Percentiles rank a stretch among this genome's conserved stretches.
These are phyloP conservation scores for Embiotoca jacksoni DNA, from an alignment of 2,113 vertebrate species.

Conservation along the genomic window DNA sequence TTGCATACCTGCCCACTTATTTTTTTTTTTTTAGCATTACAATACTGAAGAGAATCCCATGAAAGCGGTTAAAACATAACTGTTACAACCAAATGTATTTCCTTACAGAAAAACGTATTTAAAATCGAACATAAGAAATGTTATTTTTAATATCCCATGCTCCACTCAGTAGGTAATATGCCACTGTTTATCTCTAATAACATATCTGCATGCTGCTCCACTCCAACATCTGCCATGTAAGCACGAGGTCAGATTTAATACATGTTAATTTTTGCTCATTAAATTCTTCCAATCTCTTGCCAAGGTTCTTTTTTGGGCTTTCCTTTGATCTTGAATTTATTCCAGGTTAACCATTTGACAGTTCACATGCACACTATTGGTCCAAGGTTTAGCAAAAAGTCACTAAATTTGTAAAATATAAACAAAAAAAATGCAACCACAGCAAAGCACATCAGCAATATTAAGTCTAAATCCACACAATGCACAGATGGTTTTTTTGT, in stretches of 20 bases:
- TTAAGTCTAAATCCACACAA: not conserved
- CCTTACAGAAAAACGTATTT: not conserved
- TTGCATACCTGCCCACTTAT: conserved; percentile 1
- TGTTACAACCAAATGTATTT: not conserved
- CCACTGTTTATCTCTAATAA: conserved; percentile 52
- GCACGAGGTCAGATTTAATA: conserved; percentile 85
- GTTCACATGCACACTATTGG: conserved; percentile 56
- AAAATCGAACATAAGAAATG: not conserved
- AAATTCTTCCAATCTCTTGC: conserved; percentile 81
- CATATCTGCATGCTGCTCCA: conserved; percentile 52
- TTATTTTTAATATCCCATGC: conserved; percentile 2
- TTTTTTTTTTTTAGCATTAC: not conserved
- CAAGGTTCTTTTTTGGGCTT: conserved; percentile 77
- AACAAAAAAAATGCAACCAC: conserved; percentile 9
- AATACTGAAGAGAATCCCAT: no score
- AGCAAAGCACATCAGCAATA: not conserved
- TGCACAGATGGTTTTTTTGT: not conserved
- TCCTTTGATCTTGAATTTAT: conserved; percentile 85
- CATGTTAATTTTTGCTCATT: conserved; percentile 88
- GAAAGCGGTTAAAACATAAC: not conserved
- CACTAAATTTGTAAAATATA: not conserved
- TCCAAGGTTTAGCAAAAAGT: conserved; percentile 14
- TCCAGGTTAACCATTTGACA: conserved; percentile 83
- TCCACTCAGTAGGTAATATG: conserved; percentile 13
- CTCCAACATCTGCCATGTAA: conserved; percentile 83